Conservation (phyloP, 2,797 vertebrate genomes). For the Triplophysa bombifrons region DNA sequence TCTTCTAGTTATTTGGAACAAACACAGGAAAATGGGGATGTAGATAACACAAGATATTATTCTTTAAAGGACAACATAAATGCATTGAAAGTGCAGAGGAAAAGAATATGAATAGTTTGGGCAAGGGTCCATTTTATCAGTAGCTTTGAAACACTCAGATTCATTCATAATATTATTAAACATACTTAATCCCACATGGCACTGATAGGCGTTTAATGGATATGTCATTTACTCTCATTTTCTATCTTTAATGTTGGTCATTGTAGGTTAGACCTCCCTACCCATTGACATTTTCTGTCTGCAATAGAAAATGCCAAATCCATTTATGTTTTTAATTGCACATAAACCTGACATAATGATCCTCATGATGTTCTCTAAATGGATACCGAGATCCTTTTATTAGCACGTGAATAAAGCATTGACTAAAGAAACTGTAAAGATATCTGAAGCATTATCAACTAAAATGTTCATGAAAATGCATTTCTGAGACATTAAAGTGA, state of each 20-base stretch:
- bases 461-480: no score
- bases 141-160: no score
- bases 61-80: not conserved
- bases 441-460: no score
- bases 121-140: not conserved
- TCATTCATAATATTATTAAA: not conserved
- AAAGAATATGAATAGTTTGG: not conserved
- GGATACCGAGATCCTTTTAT: not conserved
- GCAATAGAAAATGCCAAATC: conserved; percentile 37
- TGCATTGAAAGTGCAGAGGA: not conserved
- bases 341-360: conserved; percentile 16
- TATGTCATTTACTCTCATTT: not conserved
- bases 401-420: not conserved
- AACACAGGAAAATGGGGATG: conserved; percentile 14
- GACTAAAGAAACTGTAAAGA: no score
- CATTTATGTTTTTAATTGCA: conserved; percentile 24
- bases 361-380: not conserved
- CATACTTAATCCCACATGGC: not conserved
- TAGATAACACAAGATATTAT: not conserved
- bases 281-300: conserved; percentile 7
- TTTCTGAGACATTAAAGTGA: no score
- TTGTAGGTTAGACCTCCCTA: conserved; percentile 1
- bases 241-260: not conserved
- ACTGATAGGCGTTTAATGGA: not conserved
- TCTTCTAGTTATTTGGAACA: conserved; percentile 6